A percentile compares a stretch with the other conserved stretches of the same genome.
Conservation (phyloP, 2,888 invertebrate genomes). For the Clostera curtula region DNA sequence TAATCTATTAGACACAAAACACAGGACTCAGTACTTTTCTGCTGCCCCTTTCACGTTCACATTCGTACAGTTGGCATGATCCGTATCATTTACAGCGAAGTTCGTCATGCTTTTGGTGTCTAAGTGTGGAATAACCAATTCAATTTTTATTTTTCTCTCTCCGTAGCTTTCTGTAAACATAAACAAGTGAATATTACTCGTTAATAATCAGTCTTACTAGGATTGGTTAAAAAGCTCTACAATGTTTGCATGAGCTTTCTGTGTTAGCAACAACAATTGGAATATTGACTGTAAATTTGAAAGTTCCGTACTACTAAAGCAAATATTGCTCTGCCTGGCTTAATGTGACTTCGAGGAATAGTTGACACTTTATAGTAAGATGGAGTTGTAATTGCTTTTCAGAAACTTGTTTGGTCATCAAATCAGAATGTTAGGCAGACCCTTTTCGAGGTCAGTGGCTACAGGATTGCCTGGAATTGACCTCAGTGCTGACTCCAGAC, state of each 20-base stretch:
- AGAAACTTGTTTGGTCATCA: slow-evolving; percentile 78
- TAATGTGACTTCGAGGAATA: slow-evolving; percentile 40
- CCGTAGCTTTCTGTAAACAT: slow-evolving; percentile 31
- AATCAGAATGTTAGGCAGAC: slow-evolving; percentile 78
- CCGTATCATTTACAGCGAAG: slow-evolving; percentile 55
- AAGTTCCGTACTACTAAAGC: slow-evolving; percentile 29
- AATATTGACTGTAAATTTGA: slow-evolving; percentile 44
- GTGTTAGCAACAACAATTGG: slow-evolving; percentile 49
- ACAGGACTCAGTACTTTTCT: slow-evolving; percentile 48
- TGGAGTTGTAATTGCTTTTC: slow-evolving; percentile 50
- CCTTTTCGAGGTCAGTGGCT: slow-evolving; percentile 78
- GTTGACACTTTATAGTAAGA: slow-evolving; percentile 42
- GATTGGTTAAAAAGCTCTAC: no score
- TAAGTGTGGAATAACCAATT: slow-evolving; percentile 38
- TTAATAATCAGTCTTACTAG: no score
- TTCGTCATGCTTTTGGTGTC: slow-evolving; percentile 74
- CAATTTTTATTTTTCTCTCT: slow-evolving; percentile 32
- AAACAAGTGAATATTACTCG: slow-evolving; percentile 23
- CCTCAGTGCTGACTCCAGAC: slow-evolving; percentile 66
- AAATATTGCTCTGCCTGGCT: slow-evolving; percentile 55
- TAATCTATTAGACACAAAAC: background rate
- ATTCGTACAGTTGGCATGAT: slow-evolving; percentile 59
- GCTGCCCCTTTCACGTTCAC: slow-evolving; percentile 47
- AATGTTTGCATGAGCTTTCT: slow-evolving; percentile 70
- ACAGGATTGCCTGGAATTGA: slow-evolving; percentile 73